Base-by-base conservation (phyloP, 2,113 vertebrate species). In the Tenebrosternarchus preto region DNA sequence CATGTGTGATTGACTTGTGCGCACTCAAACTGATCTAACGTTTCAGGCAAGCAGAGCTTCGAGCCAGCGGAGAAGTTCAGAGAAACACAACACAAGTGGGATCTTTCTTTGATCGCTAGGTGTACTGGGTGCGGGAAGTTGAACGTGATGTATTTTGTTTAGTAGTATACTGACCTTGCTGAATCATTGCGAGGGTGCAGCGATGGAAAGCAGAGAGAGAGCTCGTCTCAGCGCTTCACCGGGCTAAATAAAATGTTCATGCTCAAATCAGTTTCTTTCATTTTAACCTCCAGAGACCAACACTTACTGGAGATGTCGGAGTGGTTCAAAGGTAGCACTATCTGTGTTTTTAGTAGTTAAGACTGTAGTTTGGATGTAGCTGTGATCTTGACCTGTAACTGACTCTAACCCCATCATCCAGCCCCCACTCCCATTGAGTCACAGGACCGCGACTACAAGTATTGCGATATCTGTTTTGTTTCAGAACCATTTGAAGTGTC, bases 281-380 rank as follows among this genome's bases (percentile, higher is more conserved):
- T 85, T 87, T 88, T 82, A 66, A 79, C 76, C 89, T 84, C 86
- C 84, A 92, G 90, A 93, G 79, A 86, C 88, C 89, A 90, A 90
- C 90, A 90, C 91, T 76, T 92, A 90, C 91, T 92, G 91, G 91
- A 91, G 90, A 87, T 92, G 90, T 90, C 91, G 91, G 86, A 90
- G 88, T 86, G 90, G 92, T 90, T 91, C 92, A n/a, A n/a, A 90
- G 91, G 91, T 92, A 91, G 77, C 71, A 85, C 85, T 50, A 43
- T 73, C 59, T 20, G 81, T 83, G 63, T 60, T 84, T 81, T 33
- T 29, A 67, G 81, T 24, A 79, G 1, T 83, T 24, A 1, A 0
- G 57, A 74, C 61, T 31, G 29, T 33, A 33, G 63, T 20, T 68
- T n/a, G 0, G 64, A 39, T 66, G 29, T 33, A 68, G 31, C 64